Evolutionary conservation across 2,797 vertebrate genomes (phyloP), one percentile per base, ranked within the genome.

Genomic region (Pempheris klunzingeri): DNA sequence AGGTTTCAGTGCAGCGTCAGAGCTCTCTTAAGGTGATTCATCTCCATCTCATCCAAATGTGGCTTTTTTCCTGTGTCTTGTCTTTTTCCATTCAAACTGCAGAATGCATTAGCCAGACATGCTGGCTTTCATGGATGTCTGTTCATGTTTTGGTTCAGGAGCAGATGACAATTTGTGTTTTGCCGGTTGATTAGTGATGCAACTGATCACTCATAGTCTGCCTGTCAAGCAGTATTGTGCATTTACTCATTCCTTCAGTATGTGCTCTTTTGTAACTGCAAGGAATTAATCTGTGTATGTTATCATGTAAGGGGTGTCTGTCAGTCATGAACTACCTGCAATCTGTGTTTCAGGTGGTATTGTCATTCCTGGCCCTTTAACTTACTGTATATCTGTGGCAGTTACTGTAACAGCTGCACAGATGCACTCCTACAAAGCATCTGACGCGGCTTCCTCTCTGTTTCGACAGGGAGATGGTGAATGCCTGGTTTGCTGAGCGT

Each of bases 401-500:
- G 63, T 63, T 3, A 13, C n/a, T 18, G n/a, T 11, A 34, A 14
- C 34, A 38, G 28, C 30, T 38, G 6, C 12, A 20, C 60, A 58
- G 38, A 41, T 44, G 7, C 17, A 17, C 17, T 15, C 49, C 38
- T 50, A 17, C 2, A 17, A 4, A 22, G 6, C 7, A 5, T 28
- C 44, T 57, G 26, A 75, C 15, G 2, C 1, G 1, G 36, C 54
- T 63, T 77, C 3, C 47, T 74, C n/a, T 72, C 1, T 13, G 2
- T 73, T 43, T 65, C 24, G 0, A 65, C 82, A 99, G 98, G 96
- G 98, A 99, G 93, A 99, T 99, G 97, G 97, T 99, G 94, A 99
- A 99, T 73, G 96, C 97, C 85, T 99, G 98, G 98, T 99, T 99
- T 72, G 95, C 97, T 93, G 97, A 99, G 92, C 96, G 97, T 79